A percentile compares a stretch with the other conserved stretches of the same genome.
These are phyloP conservation scores for Spongia lamella DNA, from an alignment of 37 sponge, comb jelly and placozoan genomes.

Conservation along the genomic window DNA sequence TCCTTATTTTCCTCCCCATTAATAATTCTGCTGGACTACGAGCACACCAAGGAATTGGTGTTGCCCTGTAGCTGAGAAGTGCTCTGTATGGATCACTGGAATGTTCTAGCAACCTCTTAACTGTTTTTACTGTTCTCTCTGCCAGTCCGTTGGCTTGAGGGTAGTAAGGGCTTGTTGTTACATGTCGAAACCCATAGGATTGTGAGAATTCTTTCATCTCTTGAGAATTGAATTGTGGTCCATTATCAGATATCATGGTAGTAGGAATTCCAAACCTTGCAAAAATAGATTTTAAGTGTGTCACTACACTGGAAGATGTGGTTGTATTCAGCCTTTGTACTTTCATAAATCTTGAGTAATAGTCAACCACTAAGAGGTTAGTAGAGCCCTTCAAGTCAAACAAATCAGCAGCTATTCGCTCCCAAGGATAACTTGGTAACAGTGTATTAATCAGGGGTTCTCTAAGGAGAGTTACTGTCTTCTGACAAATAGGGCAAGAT, in stretches of 20 bases:
- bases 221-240: conserved; percentile 18
- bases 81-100: conserved; percentile 16
- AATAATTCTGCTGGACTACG: conserved; percentile 12
- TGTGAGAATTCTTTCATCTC: conserved; percentile 16
- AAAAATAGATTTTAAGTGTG: conserved; percentile 8
- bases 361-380: too few species aligned
- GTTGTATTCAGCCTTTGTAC: conserved; percentile 8
- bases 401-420: conserved; percentile 6
- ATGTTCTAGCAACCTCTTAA: too few species aligned
- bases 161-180: too few species aligned
- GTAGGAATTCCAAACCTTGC: conserved; percentile 12
- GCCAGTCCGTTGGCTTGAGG: too few species aligned
- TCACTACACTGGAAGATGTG: conserved; percentile 14
- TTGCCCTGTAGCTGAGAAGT: conserved; percentile 3
- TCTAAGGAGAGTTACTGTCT: neutral
- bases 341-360: neutral
- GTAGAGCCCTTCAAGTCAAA: too few species aligned
- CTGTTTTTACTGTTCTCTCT: too few species aligned
- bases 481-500: too few species aligned
- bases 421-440: conserved; percentile 20
- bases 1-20: conserved; percentile 6
- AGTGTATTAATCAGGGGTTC: conserved; percentile 6
- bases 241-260: conserved; percentile 5
- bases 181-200: neutral
- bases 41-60: conserved; percentile 5